Percentiles rank a stretch among this genome's conserved stretches.
Conservation (phyloP, 2,888 invertebrate species). For the Portevinia maculata region DNA sequence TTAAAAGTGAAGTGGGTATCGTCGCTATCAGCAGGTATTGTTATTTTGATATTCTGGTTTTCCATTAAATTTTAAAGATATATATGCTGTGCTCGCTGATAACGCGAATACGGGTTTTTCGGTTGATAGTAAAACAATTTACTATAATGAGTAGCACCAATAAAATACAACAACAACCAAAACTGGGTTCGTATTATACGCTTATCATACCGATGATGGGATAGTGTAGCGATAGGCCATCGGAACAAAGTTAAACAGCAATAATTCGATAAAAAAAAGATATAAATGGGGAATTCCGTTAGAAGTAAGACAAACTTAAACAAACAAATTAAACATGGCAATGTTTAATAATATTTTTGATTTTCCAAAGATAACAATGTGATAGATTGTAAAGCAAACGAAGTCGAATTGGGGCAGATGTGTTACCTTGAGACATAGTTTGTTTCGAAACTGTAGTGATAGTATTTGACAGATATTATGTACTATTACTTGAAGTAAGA, state of each 20-base stretch:
- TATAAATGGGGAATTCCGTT: conserved; percentile 49
- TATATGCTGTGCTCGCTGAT: conserved; percentile 7
- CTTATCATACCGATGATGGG: conserved; percentile 32
- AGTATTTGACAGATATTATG: not conserved
- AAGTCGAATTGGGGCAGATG: conserved; percentile 1
- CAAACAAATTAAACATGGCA: conserved; percentile 48
- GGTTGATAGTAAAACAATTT: not conserved
- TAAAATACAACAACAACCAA: too few species aligned
- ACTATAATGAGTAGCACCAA: not conserved
- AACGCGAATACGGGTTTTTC: not conserved
- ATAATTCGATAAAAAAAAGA: conserved; percentile 32
- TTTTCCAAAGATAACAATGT: conserved; percentile 46
- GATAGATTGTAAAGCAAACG: conserved; percentile 8
- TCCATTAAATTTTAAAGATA: not conserved
- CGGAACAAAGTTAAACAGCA: conserved; percentile 41
- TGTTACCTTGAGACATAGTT: conserved; percentile 25
- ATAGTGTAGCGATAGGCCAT: conserved; percentile 28
- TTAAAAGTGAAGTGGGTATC: not conserved
- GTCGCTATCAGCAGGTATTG: not conserved
- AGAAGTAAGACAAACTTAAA: conserved; percentile 24
- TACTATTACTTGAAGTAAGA: too few species aligned
- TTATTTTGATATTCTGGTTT: conserved; percentile 6
- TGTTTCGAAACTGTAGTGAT: not conserved
- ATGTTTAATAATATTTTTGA: conserved; percentile 56
- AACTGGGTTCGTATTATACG: conserved; percentile 1